Evolutionary conservation across 1,140 invertebrate genomes (phyloP), one percentile per base, ranked within the genome.

Genomic region (Aricia agestis): DNA sequence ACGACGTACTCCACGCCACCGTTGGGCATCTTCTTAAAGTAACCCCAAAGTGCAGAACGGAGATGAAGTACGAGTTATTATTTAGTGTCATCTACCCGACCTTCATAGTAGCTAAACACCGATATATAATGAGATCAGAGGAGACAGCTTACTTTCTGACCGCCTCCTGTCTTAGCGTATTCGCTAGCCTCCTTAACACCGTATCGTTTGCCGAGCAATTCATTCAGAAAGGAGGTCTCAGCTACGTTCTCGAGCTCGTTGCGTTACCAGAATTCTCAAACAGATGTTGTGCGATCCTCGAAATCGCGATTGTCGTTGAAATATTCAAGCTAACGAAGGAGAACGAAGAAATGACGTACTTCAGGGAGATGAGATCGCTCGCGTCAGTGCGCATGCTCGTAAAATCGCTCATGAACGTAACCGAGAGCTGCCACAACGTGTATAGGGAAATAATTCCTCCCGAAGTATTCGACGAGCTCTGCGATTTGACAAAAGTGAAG

Each of bases 61-160:
- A 92, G 32, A 92, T 95, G 57, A 93, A 93, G 66, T 90, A 92
- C 36, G 93, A 94, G 70, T 82, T 95, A 10, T 85, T 95, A 0
- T 92, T 93, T 67, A 92, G 89, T 65, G 93, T 95, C 0, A 93
- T 95, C 72, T 94, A 93, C 75, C 94, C 94, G 0, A 93, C 92
- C 0, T 95, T 95, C 75, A 81, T 94, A 7, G 92, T 91, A 10
- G 90, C 93, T 0, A 94, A 94, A 74, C 86, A 89, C 58, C 75
- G 82, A 65, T 93, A 92, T 71, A 76, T 82, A 5, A 82, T 93
- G 58, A 86, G 86, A 13, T 74, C 80, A 18, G 91, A 88, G n/a
- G 85, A 92, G 5, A 81, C 86, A 0, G 89, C 92, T 0, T 94
- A 94, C 63, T 95, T 94, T 77, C 80, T 94, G 0, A 90, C 94